phyloP scores from a whole-genome alignment of 2,797 vertebrate genomes.

The Eulemur rubriventer region DNA sequence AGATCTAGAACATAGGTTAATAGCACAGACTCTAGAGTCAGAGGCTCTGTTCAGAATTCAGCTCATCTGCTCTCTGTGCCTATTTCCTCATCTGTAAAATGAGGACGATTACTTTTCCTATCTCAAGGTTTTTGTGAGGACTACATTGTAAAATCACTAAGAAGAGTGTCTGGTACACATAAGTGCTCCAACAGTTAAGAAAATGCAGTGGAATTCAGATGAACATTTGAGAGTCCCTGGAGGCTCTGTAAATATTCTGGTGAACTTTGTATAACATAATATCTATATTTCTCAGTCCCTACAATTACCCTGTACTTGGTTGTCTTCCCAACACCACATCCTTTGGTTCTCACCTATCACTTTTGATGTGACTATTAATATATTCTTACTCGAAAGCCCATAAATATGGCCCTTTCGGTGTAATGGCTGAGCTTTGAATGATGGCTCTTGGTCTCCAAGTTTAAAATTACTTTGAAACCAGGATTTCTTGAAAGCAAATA shows the following conservation, averaged over 20 bases:
- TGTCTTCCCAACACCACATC: neutral
- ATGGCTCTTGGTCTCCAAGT: neutral
- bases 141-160: neutral
- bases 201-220: neutral
- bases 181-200: neutral
- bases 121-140: neutral
- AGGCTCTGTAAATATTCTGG: neutral
- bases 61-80: neutral
- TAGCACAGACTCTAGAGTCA: neutral
- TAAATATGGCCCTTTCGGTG: neutral
- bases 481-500: neutral
- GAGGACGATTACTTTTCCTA: neutral
- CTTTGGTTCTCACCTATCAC: neutral
- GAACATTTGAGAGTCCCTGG: neutral
- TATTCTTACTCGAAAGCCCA: neutral
- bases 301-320: neutral
- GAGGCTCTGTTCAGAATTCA: neutral
- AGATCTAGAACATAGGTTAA: neutral
- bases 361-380: neutral
- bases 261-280: neutral
- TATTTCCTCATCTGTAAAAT: neutral
- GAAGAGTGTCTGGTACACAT: neutral
- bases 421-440: neutral
- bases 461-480: neutral
- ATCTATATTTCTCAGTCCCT: neutral